A percentile compares a stretch with the other conserved stretches of the same genome.
These are phyloP conservation scores for Drosophila prostipennis DNA, from an alignment of 2,888 invertebrate species.

Conservation along the genomic window DNA sequence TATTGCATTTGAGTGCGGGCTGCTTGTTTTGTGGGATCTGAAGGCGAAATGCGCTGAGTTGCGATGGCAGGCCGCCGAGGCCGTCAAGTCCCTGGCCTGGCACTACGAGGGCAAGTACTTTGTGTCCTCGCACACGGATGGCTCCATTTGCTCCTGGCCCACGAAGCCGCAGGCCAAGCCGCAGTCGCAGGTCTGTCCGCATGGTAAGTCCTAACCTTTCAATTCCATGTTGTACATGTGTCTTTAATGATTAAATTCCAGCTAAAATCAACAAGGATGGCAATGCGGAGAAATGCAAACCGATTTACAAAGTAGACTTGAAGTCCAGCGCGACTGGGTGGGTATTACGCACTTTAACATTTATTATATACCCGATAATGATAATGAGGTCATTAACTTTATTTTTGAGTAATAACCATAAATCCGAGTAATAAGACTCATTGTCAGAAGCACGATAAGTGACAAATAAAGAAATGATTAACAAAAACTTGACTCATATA, in stretches of 20 bases:
- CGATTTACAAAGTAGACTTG: slow-evolving; percentile 98
- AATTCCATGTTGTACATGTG: too few species aligned
- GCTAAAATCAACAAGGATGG: slow-evolving; percentile 95
- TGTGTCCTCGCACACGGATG: slow-evolving; percentile 97
- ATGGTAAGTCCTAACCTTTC: slow-evolving; percentile 87
- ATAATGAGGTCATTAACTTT: slow-evolving; percentile 6
- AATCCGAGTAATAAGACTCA: not conserved
- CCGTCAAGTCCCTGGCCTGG: slow-evolving; percentile 95
- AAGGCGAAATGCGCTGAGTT: slow-evolving; percentile 93
- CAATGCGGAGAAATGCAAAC: slow-evolving; percentile 95
- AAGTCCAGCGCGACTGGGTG: slow-evolving; percentile 89
- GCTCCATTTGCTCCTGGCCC: slow-evolving; percentile 97
- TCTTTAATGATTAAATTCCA: too few species aligned
- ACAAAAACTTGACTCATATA: not conserved
- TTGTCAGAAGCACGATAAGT: not conserved
- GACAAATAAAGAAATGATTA: not conserved
- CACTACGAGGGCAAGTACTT: slow-evolving; percentile 99
- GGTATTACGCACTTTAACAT: slow-evolving; percentile 4
- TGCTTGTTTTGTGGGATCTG: slow-evolving; percentile 98
- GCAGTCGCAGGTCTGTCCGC: slow-evolving; percentile 93
- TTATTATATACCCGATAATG: not conserved
- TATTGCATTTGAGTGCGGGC: slow-evolving; percentile 97
- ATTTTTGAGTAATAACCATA: slow-evolving; percentile 9
- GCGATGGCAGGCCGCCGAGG: slow-evolving; percentile 91
- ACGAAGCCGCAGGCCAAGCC: slow-evolving; percentile 91